These are phyloP conservation scores for Cryptus viduatorius DNA, from an alignment of 2,888 invertebrate genomes.

Conservation along the genomic window DNA sequence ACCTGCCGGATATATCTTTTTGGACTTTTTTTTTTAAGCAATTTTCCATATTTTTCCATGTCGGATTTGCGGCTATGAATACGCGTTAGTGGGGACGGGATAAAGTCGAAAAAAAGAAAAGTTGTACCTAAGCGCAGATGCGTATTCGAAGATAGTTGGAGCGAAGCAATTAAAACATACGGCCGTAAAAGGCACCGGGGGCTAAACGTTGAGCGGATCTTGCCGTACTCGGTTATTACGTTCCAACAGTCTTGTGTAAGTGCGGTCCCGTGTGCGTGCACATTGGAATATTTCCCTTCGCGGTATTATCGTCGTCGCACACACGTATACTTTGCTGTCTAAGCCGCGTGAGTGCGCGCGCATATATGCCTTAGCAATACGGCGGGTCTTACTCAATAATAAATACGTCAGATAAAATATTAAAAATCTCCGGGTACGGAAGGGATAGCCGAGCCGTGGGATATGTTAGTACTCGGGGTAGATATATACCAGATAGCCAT, in stretches of 20 bases:
- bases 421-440: slow-evolving; percentile 22
- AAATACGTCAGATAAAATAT: slow-evolving; percentile 69
- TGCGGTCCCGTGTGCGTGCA: slow-evolving; percentile 33
- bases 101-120: slow-evolving; percentile 18
- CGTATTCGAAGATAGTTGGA: slow-evolving; percentile 61
- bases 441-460: slow-evolving; percentile 47
- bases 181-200: slow-evolving; percentile 64
- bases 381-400: slow-evolving; percentile 65
- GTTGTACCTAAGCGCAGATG: slow-evolving; percentile 38
- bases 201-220: slow-evolving; percentile 64
- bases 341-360: slow-evolving; percentile 1
- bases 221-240: slow-evolving; percentile 65
- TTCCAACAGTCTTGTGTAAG: slow-evolving; percentile 1
- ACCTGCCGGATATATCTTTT: not conserved
- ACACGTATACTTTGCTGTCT: slow-evolving; percentile 43
- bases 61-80: not conserved
- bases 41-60: not conserved
- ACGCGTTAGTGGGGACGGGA: not conserved
- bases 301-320: slow-evolving; percentile 45
- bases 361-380: slow-evolving; percentile 15
- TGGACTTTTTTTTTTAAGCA: not conserved
- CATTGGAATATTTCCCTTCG: slow-evolving; percentile 24
- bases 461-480: slow-evolving; percentile 34
- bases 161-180: slow-evolving; percentile 67
- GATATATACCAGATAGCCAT: slow-evolving; percentile 53